A percentile compares a stretch with the other conserved stretches of the same genome.
Evolutionary conservation across 1,140 invertebrate species (phyloP).

Genomic region (Drosophila baimaii): DNA sequence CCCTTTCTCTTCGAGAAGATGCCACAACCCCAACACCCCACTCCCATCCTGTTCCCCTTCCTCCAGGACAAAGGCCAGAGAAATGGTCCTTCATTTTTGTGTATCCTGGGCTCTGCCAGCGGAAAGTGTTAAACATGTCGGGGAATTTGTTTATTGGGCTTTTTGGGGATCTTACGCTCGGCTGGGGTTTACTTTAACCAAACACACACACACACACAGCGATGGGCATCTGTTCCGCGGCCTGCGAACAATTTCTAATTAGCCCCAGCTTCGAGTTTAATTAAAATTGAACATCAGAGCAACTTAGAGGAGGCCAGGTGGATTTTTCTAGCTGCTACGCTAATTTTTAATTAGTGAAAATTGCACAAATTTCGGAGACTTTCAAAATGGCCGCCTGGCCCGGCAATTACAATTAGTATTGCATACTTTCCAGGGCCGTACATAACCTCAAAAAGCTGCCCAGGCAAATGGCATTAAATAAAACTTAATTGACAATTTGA

Average conservation of each 20-base stretch:
- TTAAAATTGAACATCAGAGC: constrained; percentile 72
- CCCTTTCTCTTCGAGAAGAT: constrained; percentile 36
- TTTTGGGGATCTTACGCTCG: constrained; percentile 46
- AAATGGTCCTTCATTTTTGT: constrained; percentile 54
- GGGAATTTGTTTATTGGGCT: constrained; percentile 82
- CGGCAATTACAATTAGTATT: constrained; percentile 72
- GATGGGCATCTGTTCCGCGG: constrained; percentile 59
- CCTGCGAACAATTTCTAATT: constrained; percentile 74
- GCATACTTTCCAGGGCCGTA: constrained; percentile 65
- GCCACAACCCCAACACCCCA: not conserved
- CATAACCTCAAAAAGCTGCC: constrained; percentile 67
- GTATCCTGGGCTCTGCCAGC: constrained; percentile 61
- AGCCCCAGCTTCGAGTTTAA: constrained; percentile 68
- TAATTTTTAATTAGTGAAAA: constrained; percentile 81
- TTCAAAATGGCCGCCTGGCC: constrained; percentile 69
- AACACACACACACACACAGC: no score
- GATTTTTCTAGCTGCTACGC: constrained; percentile 47
- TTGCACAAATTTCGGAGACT: constrained; percentile 58
- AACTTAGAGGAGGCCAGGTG: constrained; percentile 59
- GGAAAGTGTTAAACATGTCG: constrained; percentile 82
- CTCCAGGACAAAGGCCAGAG: constrained; percentile 68
- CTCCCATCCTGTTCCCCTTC: not conserved
- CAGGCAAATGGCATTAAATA: constrained; percentile 82
- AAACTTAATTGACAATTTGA: constrained; percentile 84
- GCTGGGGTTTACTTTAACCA: constrained; percentile 2